Percentiles rank a stretch among this genome's conserved stretches.
These are phyloP conservation scores for Acanthopagrus latus DNA, from an alignment of 2,797 vertebrate genomes.

Conservation along the genomic window DNA sequence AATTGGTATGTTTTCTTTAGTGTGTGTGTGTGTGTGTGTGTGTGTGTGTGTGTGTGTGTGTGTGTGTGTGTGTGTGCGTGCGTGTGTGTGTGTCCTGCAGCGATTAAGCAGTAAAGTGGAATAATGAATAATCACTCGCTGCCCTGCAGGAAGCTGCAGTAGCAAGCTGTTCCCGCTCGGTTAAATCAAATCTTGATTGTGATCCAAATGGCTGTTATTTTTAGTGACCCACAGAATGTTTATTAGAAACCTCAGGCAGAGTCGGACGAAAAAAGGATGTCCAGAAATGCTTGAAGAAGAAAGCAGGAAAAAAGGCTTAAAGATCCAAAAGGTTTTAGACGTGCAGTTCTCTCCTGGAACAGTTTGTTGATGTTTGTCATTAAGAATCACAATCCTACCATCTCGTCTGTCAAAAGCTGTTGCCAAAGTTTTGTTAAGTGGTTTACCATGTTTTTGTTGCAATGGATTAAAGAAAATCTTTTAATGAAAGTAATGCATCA, in stretches of 20 bases:
- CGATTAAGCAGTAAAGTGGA: too few species aligned
- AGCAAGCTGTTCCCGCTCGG: too few species aligned
- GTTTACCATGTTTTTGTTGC: constrained; percentile 44
- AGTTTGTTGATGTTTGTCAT: constrained; percentile 20
- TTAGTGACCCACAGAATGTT: neutral
- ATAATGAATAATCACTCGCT: too few species aligned
- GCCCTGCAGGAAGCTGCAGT: too few species aligned
- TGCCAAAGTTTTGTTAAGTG: constrained; percentile 6
- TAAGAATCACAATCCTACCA: constrained; percentile 7
- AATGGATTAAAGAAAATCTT: constrained; percentile 29
- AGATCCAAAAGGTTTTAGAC: neutral
- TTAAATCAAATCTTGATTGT: constrained; percentile 7
- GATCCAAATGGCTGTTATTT: constrained; percentile 7
- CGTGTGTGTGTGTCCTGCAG: too few species aligned
- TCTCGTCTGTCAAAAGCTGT: constrained; percentile 19
- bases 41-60: too few species aligned
- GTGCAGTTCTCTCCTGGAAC: constrained; percentile 13
- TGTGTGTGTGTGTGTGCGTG: too few species aligned
- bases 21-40: too few species aligned
- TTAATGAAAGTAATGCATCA: neutral
- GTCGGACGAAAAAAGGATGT: neutral
- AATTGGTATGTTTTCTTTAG: too few species aligned
- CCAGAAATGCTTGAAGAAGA: neutral
- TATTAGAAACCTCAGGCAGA: neutral
- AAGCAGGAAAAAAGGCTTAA: neutral